These are phyloP conservation scores for Meriones unguiculatus DNA, from an alignment of 2,113 vertebrate species.

Conservation along the genomic window DNA sequence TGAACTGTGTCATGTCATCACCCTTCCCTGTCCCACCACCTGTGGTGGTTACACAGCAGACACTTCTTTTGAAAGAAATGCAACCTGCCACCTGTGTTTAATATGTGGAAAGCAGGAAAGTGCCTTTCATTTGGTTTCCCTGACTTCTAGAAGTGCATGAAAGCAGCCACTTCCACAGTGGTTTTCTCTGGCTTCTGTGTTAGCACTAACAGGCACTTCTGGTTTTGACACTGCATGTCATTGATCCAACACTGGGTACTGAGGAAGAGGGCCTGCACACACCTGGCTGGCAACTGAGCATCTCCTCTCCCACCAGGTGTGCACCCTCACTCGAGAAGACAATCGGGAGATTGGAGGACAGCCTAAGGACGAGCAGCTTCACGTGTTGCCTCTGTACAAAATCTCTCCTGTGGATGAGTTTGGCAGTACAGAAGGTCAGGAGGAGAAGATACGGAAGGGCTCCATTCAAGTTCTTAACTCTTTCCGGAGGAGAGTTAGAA, in stretches of 20 bases:
- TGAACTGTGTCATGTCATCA: not conserved
- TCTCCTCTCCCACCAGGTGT: constrained; percentile 88
- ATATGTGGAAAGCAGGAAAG: not conserved
- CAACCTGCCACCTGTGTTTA: not conserved
- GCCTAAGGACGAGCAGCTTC: constrained; percentile 97
- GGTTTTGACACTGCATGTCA: not conserved
- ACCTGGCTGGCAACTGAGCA: not conserved
- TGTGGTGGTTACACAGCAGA: not conserved
- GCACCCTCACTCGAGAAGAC: constrained; percentile 97
- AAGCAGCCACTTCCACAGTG: not conserved
- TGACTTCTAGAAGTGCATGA: not conserved
- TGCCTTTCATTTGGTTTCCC: not conserved
- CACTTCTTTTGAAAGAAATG: not conserved
- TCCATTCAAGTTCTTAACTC: constrained; percentile 96
- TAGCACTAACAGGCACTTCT: not conserved
- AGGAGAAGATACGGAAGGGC: constrained; percentile 94
- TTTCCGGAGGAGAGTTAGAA: constrained; percentile 95
- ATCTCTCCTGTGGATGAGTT: constrained; percentile 95
- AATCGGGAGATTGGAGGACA: constrained; percentile 94
- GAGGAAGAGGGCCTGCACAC: not conserved
- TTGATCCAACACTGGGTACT: not conserved
- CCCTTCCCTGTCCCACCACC: not conserved
- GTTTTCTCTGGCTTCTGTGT: not conserved
- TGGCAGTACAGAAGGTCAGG: constrained; percentile 94
- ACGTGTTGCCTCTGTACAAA: constrained; percentile 97